Base-by-base conservation (phyloP, 2,113 vertebrate genomes). In the Chaetodon auriga region DNA sequence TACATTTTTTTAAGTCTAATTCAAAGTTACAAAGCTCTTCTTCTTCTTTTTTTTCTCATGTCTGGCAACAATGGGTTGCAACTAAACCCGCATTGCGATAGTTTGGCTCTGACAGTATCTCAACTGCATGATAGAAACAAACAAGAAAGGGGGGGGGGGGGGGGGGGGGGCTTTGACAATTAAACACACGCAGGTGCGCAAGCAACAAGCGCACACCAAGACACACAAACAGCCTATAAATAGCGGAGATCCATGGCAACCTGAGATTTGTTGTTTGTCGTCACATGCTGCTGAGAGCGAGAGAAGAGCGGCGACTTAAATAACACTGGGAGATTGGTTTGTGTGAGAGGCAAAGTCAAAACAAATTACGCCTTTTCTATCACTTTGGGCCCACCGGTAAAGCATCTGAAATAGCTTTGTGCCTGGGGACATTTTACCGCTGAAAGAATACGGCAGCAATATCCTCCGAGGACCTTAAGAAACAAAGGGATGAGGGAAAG, bases 341-440 rank as follows among this genome's bases (percentile, higher is more conserved):
- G 92, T 90, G 92, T 81, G 91, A 93, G 92, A 87, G 84, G 88
- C 88, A 94, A 92, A 92, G 92, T 93, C 93, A 92, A 93, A 95
- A 93, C 92, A 95, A 95, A 95, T 93, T 93, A 93, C 91, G 81
- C 80, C 90, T 93, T 94, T 95, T 94, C 92, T 92, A 93, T 95
- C 93, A 94, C 92, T 82, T 89, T 84, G 87, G 84, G 82, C 87
- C 90, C 80, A 84, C 89, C 78, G 89, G 89, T 94, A 91, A 92
- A 94, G 92, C 90, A 92, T 89, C 91, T 91, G 92, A 93, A 95
- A 95, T 93, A 94, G 92, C 90, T 90, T 89, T 87, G 91, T 89
- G 93, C 90, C 92, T 57, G 76, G 90, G 92, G 94, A 91, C 92
- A 81, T 86, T 93, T 94, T 93, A 93, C 91, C 91, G 64, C 88